Evolutionary conservation across 1,140 invertebrate genomes (phyloP), one percentile per base, ranked within the genome.

Genomic region (Drosophila lacteicornis): DNA sequence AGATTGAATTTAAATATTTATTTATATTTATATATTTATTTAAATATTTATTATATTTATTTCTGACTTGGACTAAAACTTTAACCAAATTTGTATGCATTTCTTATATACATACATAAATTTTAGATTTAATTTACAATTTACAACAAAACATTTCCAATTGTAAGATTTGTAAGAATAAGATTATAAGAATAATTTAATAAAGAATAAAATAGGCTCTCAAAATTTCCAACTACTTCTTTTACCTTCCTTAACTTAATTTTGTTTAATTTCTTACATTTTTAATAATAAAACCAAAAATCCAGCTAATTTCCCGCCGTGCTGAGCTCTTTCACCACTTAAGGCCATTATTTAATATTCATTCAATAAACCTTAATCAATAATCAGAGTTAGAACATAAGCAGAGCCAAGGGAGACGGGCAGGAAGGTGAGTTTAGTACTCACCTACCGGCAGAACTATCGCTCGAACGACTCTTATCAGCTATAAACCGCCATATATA

Each of bases 331-430:
- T n/a, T 40, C 22, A 36, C 12, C 19, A 15, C 19, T 25, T 46
- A 19, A 60, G 38, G 58, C 15, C 25, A 59, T 74, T 82, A 77
- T 81, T 82, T 69, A 82, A 78, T 69, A 79, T 75, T 57, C 79
- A 69, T 80, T 76, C 56, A 81, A 76, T 76, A 51, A 70, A 68
- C 43, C 17, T 27, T 30, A 40, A 74, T 73, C 79, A 55, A 55
- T 69, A 71, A 67, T 42, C 50, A 47, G 19, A 74, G 30, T 25
- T 38, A 33, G 49, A 45, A 43, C 43, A 42, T 19, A 33, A 6
- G 27, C 5, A 36, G 19, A 22, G 30, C 45, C 40, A 17, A 11
- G 11, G n/a, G 12, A 27, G 17, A 55, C 12, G 27, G n/a, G n/a
- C 8, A 15, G 43, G 7, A 9, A 15, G 17, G 46, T 22, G 53